These are phyloP conservation scores for Bellardia pandia DNA, from an alignment of 2,888 invertebrate genomes.

Conservation along the genomic window DNA sequence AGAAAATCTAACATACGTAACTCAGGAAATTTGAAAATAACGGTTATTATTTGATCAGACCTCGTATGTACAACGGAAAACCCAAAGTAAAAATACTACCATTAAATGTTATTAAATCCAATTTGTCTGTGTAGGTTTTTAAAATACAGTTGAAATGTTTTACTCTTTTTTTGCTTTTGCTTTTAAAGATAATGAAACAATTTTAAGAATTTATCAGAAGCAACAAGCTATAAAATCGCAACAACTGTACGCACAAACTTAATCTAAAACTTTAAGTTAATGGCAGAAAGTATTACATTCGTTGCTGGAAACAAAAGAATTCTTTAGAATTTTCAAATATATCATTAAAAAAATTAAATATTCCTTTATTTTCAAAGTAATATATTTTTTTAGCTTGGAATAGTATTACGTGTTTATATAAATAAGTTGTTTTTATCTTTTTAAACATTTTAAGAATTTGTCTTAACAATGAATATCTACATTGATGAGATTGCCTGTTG, in stretches of 20 bases:
- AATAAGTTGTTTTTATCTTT: conserved; percentile 4
- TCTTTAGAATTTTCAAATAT: background rate
- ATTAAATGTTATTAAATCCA: conserved; percentile 26
- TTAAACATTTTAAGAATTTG: background rate
- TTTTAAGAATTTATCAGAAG: conserved; percentile 42
- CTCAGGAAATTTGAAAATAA: too few species aligned
- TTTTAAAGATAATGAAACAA: conserved; percentile 38
- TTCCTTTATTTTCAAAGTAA: background rate
- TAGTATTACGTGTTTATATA: conserved; percentile 1
- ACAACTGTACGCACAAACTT: background rate
- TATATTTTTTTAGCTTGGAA: background rate
- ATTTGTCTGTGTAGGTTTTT: background rate
- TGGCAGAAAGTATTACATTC: background rate
- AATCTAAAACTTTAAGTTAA: background rate
- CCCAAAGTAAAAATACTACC: conserved; percentile 11
- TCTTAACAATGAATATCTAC: background rate
- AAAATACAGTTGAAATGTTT: background rate
- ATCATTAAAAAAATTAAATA: background rate
- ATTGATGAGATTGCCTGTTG: background rate
- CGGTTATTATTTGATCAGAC: too few species aligned
- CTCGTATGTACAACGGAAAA: conserved; percentile 15
- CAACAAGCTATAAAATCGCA: conserved; percentile 44
- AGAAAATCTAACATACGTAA: too few species aligned
- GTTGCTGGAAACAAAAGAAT: background rate
- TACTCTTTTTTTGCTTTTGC: background rate